Evolutionary conservation across 2,888 invertebrate species (phyloP), one percentile per base, ranked within the genome.

Genomic region (Agonopterix subpropinquella): DNA sequence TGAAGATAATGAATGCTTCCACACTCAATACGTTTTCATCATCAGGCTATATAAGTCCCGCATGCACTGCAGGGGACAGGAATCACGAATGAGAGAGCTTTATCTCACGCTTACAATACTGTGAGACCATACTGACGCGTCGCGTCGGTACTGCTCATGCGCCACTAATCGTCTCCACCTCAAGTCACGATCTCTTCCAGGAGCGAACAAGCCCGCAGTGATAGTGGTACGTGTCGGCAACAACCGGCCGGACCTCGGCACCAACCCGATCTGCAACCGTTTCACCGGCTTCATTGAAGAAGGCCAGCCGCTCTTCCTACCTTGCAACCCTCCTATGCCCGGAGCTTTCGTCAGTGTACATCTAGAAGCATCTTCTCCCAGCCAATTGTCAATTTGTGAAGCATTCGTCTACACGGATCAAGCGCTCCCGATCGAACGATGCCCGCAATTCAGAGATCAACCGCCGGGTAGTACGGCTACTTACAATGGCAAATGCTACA

Each of bases 281-380:
- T 97, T 95, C 81, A 95, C 93, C 5, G 96, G 96, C 1, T 92
- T 92, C 53, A 82, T 96, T 9, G 95, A 97, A 72, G 96, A 96
- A 73, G 97, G 97, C 0, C 95, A 96, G 67, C 97, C 97, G 0
- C 89, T 97, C 5, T 97, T 97, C 83, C 81, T 97, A 47, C 97
- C 97, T 0, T 97, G 97, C 86, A 96, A 96, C 80, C 97, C 97
- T 1, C 97, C 97, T 0, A 97, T 97, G 96, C 96, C 97, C 0
- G 97, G 97, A 0, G 97, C 97, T 8, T 97, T 97, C 77, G 97
- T 97, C 54, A 96, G 96, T 61, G 96, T 97, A 0, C 97, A 97
- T 70, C 77, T 97, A 50, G 97, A 97, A 83, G 92, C 93, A 0
- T 90, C 92, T 1, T 72, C 87, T 0, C 92, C 94, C 0, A 93